Conservation (phyloP, 2,797 vertebrate species). For the Caiman crocodilus region DNA sequence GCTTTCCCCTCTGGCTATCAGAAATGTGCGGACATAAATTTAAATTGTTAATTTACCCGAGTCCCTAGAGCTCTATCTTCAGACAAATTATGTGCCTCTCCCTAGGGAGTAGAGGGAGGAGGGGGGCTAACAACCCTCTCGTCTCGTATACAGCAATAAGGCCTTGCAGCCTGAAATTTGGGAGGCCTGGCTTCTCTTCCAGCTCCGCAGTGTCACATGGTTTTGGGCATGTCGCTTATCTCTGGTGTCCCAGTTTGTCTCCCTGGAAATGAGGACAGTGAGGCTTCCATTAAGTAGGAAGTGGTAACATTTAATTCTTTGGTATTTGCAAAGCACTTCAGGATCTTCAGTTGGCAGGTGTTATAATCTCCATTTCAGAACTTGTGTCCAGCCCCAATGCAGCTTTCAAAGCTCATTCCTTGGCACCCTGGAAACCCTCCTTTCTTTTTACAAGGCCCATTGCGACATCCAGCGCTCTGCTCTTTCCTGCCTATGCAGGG, state of each 20-base stretch:
- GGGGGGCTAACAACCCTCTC: not conserved
- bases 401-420: not conserved
- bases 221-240: not conserved
- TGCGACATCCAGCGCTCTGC: not conserved
- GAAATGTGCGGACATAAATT: fast-evolving
- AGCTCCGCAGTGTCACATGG: not conserved
- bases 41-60: not conserved
- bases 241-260: not conserved
- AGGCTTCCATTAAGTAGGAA: not conserved
- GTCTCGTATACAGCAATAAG: not conserved
- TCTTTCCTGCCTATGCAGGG: too few relatives aligned
- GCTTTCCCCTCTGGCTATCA: not conserved
- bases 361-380: not conserved
- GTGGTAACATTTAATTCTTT: fast-evolving
- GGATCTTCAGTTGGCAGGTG: too few relatives aligned
- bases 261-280: not conserved
- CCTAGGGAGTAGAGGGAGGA: not conserved
- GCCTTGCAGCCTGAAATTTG: not conserved
- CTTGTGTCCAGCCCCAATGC: not conserved
- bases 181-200: not conserved
- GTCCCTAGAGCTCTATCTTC: not conserved
- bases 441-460: not conserved
- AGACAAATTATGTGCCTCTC: not conserved
- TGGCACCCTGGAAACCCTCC: not conserved
- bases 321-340: not conserved